These are phyloP conservation scores for Danionella cerebrum DNA, from an alignment of 2,113 vertebrate genomes.

Conservation along the genomic window DNA sequence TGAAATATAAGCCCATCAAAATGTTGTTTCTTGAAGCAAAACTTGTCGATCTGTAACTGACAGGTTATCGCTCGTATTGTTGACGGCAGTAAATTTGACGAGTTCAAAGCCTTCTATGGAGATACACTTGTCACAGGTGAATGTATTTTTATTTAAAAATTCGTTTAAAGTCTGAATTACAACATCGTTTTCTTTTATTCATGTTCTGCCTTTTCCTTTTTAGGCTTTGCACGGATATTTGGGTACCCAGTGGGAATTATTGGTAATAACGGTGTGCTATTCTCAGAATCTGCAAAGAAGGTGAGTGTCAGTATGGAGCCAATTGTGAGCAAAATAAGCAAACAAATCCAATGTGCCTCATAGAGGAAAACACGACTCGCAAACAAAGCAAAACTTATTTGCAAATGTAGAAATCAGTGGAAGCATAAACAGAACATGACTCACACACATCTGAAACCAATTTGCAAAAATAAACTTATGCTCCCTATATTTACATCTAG, in stretches of 20 bases:
- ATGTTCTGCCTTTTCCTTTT: background rate
- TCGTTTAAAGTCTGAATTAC: background rate
- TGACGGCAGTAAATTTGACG: slow-evolving; percentile 93
- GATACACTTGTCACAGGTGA: slow-evolving; percentile 94
- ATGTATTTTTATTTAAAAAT: background rate
- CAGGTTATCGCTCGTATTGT: slow-evolving; percentile 95
- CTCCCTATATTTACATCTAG: too few species aligned
- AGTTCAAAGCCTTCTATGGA: slow-evolving; percentile 97
- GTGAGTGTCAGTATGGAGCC: slow-evolving; percentile 51
- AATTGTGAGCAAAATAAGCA: background rate
- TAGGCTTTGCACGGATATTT: slow-evolving; percentile 93
- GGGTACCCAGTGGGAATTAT: slow-evolving; percentile 94
- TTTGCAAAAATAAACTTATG: too few species aligned
- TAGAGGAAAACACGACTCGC: too few species aligned
- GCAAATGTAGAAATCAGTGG: too few species aligned
- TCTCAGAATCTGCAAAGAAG: slow-evolving; percentile 97
- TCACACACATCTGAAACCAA: too few species aligned
- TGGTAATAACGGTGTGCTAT: slow-evolving; percentile 96
- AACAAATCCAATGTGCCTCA: too few species aligned
- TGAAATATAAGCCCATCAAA: background rate
- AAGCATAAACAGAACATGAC: too few species aligned
- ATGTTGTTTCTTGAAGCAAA: background rate
- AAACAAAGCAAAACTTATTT: too few species aligned
- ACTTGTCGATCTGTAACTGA: slow-evolving; percentile 18
- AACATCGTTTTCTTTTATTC: background rate